A percentile compares a stretch with the other conserved stretches of the same genome.
Evolutionary conservation across 2,113 vertebrate genomes (phyloP).

Genomic region (Smithornis capensis): DNA sequence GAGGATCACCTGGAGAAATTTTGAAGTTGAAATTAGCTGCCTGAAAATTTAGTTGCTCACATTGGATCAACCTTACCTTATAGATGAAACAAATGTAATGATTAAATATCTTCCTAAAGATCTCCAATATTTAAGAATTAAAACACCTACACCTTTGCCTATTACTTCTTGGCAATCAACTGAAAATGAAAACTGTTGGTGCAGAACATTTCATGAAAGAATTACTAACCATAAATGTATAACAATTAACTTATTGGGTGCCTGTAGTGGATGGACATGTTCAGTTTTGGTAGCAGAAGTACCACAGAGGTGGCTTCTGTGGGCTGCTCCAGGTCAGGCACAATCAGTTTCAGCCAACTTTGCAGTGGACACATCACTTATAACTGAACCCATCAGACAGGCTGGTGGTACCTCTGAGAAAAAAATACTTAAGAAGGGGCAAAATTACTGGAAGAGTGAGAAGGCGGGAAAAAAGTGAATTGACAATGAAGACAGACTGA

Average conservation of each 20-base stretch:
- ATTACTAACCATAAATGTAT: neutral
- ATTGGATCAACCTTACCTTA: neutral
- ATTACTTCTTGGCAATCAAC: neutral
- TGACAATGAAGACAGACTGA: neutral
- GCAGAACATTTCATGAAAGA: neutral
- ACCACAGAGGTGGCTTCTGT: neutral
- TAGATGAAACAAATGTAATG: neutral
- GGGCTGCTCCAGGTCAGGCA: neutral
- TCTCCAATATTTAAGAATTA: neutral
- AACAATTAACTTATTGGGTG: neutral
- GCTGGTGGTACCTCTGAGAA: neutral
- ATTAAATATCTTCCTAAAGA: neutral
- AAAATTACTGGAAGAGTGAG: neutral
- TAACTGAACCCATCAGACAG: neutral
- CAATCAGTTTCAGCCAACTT: accelerated
- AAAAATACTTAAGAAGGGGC: neutral
- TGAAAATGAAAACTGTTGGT: neutral
- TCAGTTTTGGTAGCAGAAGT: accelerated
- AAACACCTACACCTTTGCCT: neutral
- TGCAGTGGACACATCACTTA: neutral
- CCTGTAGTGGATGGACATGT: neutral
- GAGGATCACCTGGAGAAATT: neutral
- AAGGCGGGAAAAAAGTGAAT: accelerated
- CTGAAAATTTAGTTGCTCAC: neutral
- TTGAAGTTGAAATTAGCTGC: neutral